Conservation (phyloP, 2,113 vertebrate species). For the Microcebus griseorufus region DNA sequence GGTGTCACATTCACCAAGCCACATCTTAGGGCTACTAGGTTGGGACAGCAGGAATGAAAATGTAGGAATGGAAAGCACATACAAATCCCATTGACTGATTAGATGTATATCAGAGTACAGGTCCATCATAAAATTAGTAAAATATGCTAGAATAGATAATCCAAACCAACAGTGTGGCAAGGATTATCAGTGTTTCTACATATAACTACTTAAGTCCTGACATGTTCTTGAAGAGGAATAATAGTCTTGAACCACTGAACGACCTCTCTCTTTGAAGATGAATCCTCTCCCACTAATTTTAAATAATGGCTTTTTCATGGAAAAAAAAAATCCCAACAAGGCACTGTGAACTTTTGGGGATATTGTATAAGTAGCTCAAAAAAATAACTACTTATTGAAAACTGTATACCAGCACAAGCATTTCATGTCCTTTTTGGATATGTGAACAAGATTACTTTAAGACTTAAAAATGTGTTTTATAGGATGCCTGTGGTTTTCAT, state of each 20-base stretch:
- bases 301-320: conserved; percentile 62
- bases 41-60: conserved; percentile 19
- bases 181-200: conserved; percentile 2
- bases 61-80: background rate
- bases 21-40: background rate
- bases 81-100: background rate
- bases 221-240: conserved; percentile 42
- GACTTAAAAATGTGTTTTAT: background rate
- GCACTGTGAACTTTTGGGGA: conserved; percentile 63
- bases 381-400: conserved; percentile 50
- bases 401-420: background rate
- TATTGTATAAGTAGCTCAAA: conserved; percentile 34
- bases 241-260: background rate
- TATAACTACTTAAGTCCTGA: conserved; percentile 43
- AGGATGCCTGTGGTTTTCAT: background rate
- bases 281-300: conserved; percentile 23
- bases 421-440: conserved; percentile 21
- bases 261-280: conserved; percentile 40
- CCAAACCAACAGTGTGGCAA: conserved; percentile 22
- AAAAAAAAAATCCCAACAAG: conserved; percentile 62
- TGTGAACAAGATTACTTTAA: background rate
- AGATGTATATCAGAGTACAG: background rate
- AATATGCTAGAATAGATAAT: background rate
- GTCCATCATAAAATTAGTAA: background rate
- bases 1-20: background rate